Evolutionary conservation across 2,113 vertebrate genomes (phyloP).

Genomic region (Gracilinanus agilis): DNA sequence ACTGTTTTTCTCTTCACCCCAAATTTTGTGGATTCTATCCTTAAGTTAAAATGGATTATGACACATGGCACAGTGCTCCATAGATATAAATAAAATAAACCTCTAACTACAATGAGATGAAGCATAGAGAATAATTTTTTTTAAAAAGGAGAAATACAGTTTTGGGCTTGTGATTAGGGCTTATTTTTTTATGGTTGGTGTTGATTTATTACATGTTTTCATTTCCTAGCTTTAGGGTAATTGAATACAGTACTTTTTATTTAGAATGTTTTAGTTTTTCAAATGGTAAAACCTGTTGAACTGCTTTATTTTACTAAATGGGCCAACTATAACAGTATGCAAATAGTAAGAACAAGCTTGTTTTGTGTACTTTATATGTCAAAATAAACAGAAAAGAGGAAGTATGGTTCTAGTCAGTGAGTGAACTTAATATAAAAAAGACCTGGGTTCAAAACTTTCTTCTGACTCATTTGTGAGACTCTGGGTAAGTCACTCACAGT

Average conservation of each 20-base stretch:
- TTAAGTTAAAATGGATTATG: conserved; percentile 61
- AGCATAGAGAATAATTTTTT: background rate
- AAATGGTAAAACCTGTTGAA: conserved; percentile 65
- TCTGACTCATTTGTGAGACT: background rate
- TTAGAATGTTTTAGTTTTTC: conserved; percentile 53
- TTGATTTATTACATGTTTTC: conserved; percentile 41
- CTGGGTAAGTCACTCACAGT: background rate
- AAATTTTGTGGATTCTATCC: conserved; percentile 70
- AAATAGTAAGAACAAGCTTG: conserved; percentile 43
- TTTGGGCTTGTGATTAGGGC: background rate
- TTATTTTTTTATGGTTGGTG: conserved; percentile 4
- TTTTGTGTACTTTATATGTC: conserved; percentile 56
- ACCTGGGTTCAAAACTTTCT: background rate
- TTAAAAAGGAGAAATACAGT: background rate
- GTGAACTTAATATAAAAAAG: background rate
- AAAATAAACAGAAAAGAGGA: conserved; percentile 9
- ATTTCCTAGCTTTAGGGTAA: conserved; percentile 59
- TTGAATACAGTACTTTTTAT: conserved; percentile 61
- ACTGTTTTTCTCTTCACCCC: conserved; percentile 63
- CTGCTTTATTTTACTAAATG: conserved; percentile 61
- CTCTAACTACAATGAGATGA: conserved; percentile 56
- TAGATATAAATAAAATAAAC: conserved; percentile 54
- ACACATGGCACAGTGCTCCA: conserved; percentile 32
- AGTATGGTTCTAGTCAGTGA: background rate
- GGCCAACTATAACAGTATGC: conserved; percentile 58